A percentile compares a stretch with the other conserved stretches of the same genome.
These are phyloP conservation scores for Acrocephalus arundinaceus DNA, from an alignment of 2,113 vertebrate genomes.

Conservation along the genomic window DNA sequence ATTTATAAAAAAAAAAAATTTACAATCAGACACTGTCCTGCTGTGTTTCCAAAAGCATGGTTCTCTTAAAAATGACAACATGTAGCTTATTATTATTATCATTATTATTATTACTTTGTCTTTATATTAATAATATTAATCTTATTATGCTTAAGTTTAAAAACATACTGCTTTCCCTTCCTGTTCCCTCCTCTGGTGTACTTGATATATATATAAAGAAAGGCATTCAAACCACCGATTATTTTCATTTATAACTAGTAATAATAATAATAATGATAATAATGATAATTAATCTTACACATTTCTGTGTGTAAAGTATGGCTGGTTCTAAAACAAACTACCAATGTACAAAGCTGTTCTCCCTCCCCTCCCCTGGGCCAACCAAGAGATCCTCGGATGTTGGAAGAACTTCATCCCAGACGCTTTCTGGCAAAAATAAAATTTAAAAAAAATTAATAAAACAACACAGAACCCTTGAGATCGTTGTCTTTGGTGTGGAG, in stretches of 20 bases:
- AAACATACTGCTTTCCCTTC: constrained; percentile 51
- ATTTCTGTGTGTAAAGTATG: constrained; percentile 65
- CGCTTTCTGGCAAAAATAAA: not conserved
- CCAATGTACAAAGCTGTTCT: constrained; percentile 58
- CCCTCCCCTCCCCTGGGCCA: constrained; percentile 53
- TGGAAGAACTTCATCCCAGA: constrained; percentile 29
- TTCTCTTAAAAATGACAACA: constrained; percentile 61
- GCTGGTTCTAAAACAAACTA: constrained; percentile 73
- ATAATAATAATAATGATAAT: constrained; percentile 41
- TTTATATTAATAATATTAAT: constrained; percentile 83
- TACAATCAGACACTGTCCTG: constrained; percentile 79
- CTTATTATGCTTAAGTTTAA: constrained; percentile 59
- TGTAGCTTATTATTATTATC: constrained; percentile 66
- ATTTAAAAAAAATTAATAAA: not conserved
- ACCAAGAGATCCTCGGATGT: constrained; percentile 19
- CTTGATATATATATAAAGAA: constrained; percentile 48
- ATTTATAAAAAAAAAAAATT: constrained; percentile 72
- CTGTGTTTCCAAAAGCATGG: constrained; percentile 68
- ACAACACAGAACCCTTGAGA: constrained; percentile 48
- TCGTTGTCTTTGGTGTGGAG: constrained; percentile 78
- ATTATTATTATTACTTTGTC: constrained; percentile 53
- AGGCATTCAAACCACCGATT: constrained; percentile 22
- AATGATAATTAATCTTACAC: constrained; percentile 64
- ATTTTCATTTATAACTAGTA: constrained; percentile 39
- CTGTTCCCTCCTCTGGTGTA: constrained; percentile 3